These are phyloP conservation scores for Azorinus chamasolen DNA, from an alignment of 2,888 invertebrate species.

Conservation along the genomic window DNA sequence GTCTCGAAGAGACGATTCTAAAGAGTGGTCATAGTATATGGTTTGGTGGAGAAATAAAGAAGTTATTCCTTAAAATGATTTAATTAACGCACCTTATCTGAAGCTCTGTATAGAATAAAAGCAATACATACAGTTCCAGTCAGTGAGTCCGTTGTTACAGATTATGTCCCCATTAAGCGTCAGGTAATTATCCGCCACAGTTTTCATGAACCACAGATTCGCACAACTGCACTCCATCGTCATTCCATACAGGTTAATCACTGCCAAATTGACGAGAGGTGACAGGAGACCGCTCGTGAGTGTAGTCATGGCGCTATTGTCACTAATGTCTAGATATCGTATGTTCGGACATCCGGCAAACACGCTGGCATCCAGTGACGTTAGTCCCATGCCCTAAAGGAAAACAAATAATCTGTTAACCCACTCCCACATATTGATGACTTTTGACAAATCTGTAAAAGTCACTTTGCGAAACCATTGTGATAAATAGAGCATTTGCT, in stretches of 20 bases:
- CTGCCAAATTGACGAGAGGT: constrained; percentile 28
- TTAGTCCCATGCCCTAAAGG: constrained; percentile 41
- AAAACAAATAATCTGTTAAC: too few relatives aligned
- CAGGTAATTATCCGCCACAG: constrained; percentile 36
- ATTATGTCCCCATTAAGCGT: constrained; percentile 47
- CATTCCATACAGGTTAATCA: constrained; percentile 41
- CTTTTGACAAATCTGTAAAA: too few relatives aligned
- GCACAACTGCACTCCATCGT: constrained; percentile 41
- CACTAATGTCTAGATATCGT: constrained; percentile 53
- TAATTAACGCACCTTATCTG: too few relatives aligned
- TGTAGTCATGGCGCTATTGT: constrained; percentile 32
- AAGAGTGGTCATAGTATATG: too few relatives aligned
- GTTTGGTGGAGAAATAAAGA: too few relatives aligned
- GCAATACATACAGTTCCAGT: constrained; percentile 6
- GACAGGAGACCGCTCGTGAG: constrained; percentile 26
- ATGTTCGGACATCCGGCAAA: constrained; percentile 32
- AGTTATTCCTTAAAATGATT: too few relatives aligned
- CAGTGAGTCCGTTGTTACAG: constrained; percentile 25
- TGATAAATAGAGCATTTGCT: too few relatives aligned
- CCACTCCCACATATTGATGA: too few relatives aligned
- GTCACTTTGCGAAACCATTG: too few relatives aligned
- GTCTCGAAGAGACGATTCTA: too few relatives aligned
- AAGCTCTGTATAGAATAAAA: too few relatives aligned
- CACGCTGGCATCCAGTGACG: constrained; percentile 21
- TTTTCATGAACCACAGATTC: constrained; percentile 33